These are phyloP conservation scores for Xiphorhynchus elegans DNA, from an alignment of 2,113 vertebrate species.

Conservation along the genomic window DNA sequence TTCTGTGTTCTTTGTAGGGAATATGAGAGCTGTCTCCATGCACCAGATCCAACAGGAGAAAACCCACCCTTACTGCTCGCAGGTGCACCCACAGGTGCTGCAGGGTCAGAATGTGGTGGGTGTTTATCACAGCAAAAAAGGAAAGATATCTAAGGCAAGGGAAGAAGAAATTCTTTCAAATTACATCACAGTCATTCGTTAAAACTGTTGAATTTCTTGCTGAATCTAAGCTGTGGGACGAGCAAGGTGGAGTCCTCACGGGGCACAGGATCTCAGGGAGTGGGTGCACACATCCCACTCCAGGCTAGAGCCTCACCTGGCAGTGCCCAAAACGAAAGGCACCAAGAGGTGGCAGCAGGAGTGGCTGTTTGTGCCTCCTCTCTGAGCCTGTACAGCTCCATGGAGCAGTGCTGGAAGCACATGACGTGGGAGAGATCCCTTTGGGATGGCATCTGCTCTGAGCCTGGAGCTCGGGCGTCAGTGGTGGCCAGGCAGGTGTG, in stretches of 20 bases:
- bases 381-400: background rate
- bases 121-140: background rate
- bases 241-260: background rate
- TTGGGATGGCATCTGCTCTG: background rate
- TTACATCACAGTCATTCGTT: background rate
- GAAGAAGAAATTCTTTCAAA: background rate
- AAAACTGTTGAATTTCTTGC: background rate
- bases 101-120: background rate
- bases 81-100: background rate
- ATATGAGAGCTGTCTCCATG: background rate
- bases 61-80: accelerated
- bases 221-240: background rate
- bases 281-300: background rate
- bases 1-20: background rate
- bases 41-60: background rate
- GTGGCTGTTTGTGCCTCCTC: accelerated
- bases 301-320: background rate
- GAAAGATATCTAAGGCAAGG: background rate
- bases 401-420: background rate
- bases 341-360: background rate
- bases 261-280: background rate
- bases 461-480: background rate
- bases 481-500: background rate
- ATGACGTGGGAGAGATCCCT: background rate
- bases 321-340: background rate